Percentiles rank a stretch among this genome's conserved stretches.
phyloP scores from a whole-genome alignment of 2,888 invertebrate genomes.

The Encarsia formosa region DNA sequence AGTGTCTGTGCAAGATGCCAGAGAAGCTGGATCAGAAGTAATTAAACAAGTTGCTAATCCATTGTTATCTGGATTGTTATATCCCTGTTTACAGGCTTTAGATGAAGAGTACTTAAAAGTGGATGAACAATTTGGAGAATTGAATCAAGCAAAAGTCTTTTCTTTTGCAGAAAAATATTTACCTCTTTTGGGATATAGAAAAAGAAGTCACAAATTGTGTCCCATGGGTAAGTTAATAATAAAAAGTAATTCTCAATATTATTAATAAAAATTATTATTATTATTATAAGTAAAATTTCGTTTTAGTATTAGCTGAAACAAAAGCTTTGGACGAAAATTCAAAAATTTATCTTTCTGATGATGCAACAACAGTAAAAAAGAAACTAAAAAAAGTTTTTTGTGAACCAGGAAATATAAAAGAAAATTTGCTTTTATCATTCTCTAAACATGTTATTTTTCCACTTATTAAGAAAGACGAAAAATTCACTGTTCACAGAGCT shows the following conservation, averaged over 20 bases:
- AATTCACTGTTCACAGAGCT: conserved; percentile 67
- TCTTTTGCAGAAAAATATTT: conserved; percentile 97
- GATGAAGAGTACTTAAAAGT: conserved; percentile 99
- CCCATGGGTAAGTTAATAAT: conserved; percentile 78
- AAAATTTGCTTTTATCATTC: conserved; percentile 94
- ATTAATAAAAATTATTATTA: background rate
- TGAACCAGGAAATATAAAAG: conserved; percentile 87
- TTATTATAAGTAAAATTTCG: conserved; percentile 49
- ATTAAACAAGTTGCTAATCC: conserved; percentile 98
- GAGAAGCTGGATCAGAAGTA: conserved; percentile 98
- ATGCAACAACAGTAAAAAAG: conserved; percentile 81
- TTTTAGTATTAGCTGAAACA: conserved; percentile 87
- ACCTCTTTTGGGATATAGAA: conserved; percentile 89
- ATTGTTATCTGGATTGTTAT: conserved; percentile 87
- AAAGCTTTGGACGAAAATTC: conserved; percentile 98
- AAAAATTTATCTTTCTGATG: conserved; percentile 95
- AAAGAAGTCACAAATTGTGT: conserved; percentile 97
- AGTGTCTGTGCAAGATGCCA: conserved; percentile 97
- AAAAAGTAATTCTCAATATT: conserved; percentile 2
- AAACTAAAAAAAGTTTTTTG: conserved; percentile 94
- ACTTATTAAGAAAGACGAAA: conserved; percentile 66
- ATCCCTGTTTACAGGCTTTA: conserved; percentile 91
- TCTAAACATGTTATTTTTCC: conserved; percentile 90
- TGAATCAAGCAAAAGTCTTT: conserved; percentile 99
- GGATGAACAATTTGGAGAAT: conserved; percentile 99